Evolutionary conservation across 1,140 invertebrate genomes (phyloP).

Genomic region (Mylabris phalerata): DNA sequence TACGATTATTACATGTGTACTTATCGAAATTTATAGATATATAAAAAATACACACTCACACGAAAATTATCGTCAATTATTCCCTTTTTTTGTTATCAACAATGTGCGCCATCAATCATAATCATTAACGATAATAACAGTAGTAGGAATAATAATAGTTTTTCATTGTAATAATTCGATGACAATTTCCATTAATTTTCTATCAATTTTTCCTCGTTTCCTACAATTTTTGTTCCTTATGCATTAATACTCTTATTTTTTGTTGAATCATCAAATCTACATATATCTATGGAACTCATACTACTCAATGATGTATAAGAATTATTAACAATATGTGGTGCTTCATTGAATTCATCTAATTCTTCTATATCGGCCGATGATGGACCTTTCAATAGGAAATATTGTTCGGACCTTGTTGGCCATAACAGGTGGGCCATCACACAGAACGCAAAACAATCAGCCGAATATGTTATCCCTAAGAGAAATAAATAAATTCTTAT

Average conservation of each 20-base stretch:
- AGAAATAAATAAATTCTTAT: background rate
- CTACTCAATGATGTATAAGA: constrained; percentile 41
- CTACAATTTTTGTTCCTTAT: constrained; percentile 3
- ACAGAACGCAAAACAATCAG: constrained; percentile 88
- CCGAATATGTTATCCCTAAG: constrained; percentile 87
- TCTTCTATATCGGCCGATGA: constrained; percentile 67
- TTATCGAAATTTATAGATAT: too few species aligned
- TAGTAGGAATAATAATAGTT: too few species aligned
- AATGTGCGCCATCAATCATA: too few species aligned
- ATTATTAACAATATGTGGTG: constrained; percentile 75
- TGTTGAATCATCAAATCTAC: constrained; percentile 33
- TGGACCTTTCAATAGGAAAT: constrained; percentile 68
- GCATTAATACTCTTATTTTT: constrained; percentile 32
- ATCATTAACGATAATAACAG: too few species aligned
- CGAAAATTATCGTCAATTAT: too few species aligned
- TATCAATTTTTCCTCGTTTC: too few species aligned
- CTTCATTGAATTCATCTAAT: constrained; percentile 86
- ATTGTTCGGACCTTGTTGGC: constrained; percentile 86
- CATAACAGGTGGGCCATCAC: constrained; percentile 90
- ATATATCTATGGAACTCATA: constrained; percentile 36
- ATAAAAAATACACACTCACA: too few species aligned
- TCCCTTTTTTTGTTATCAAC: too few species aligned
- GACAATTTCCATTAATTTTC: too few species aligned
- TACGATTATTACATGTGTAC: too few species aligned
- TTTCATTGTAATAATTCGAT: too few species aligned